Conservation (phyloP, 2,113 vertebrate genomes). For the Macquaria ambigua region DNA sequence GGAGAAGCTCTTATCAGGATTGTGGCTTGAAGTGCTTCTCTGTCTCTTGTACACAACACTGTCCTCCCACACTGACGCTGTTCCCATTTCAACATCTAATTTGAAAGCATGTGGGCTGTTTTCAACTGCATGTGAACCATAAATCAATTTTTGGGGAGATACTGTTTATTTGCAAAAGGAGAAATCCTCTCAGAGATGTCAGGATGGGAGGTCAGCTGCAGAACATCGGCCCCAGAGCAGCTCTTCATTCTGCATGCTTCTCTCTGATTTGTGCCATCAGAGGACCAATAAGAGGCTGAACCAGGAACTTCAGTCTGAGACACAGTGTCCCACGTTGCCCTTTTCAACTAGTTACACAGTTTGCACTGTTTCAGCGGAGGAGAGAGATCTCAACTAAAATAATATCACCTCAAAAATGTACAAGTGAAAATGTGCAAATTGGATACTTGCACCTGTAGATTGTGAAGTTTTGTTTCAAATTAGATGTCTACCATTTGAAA, state of each 20-base stretch:
- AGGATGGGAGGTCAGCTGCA: conserved; percentile 23
- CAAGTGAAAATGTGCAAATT: background rate
- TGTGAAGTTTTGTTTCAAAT: background rate
- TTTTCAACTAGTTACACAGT: conserved; percentile 9
- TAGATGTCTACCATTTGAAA: background rate
- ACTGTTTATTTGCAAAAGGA: conserved; percentile 32
- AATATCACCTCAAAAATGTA: background rate
- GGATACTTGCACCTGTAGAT: background rate
- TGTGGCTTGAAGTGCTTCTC: conserved; percentile 38
- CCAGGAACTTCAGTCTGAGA: background rate
- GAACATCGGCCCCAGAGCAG: conserved; percentile 4
- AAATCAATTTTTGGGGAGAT: conserved; percentile 10
- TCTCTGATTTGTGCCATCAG: background rate
- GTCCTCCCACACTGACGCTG: conserved; percentile 67
- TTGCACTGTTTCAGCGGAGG: conserved; percentile 2
- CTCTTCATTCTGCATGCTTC: background rate
- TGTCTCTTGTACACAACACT: conserved; percentile 35
- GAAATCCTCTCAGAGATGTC: conserved; percentile 44
- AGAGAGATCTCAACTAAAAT: background rate
- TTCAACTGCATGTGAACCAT: conserved; percentile 43
- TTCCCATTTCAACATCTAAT: conserved; percentile 45
- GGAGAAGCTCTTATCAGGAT: conserved; percentile 1
- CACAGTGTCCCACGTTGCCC: background rate
- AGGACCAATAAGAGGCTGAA: background rate
- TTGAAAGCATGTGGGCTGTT: conserved; percentile 55